phyloP scores from a whole-genome alignment of 1,140 invertebrate genomes.

The Bathynomus jamesi region DNA sequence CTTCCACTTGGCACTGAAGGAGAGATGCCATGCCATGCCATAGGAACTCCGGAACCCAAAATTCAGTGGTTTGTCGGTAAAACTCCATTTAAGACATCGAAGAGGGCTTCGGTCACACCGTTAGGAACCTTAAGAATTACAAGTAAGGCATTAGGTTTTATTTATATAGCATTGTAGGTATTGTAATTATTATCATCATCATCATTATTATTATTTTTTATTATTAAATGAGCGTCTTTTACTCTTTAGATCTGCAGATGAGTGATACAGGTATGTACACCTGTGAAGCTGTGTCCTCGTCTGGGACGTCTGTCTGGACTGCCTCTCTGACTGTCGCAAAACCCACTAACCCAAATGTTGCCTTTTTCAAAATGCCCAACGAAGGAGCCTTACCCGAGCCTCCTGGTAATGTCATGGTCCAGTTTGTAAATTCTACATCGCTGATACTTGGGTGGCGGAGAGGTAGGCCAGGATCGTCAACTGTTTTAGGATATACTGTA shows the following conservation, averaged over 20 bases:
- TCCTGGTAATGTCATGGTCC: conserved; percentile 58
- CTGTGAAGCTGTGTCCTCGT: conserved; percentile 69
- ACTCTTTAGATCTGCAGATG: background rate
- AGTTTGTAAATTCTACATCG: conserved; percentile 65
- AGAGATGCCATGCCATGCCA: conserved; percentile 70
- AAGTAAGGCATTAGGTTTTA: conserved; percentile 48
- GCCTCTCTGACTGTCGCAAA: conserved; percentile 64
- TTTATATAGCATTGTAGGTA: background rate
- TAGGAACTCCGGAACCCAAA: conserved; percentile 57
- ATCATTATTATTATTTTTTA: background rate
- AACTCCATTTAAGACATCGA: conserved; percentile 41
- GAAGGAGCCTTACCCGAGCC: conserved; percentile 66
- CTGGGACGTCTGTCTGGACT: conserved; percentile 75
- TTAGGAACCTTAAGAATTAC: conserved; percentile 71
- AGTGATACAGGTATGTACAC: conserved; percentile 68
- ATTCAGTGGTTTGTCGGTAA: conserved; percentile 78
- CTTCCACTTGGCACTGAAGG: conserved; percentile 68
- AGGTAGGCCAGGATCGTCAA: conserved; percentile 65
- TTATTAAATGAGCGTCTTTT: background rate
- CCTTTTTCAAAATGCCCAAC: conserved; percentile 58
- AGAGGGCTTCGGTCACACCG: conserved; percentile 52
- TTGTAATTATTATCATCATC: background rate
- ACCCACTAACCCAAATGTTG: conserved; percentile 62
- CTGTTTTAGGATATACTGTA: conserved; percentile 68
- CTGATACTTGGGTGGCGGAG: conserved; percentile 72